phyloP scores from a whole-genome alignment of 1,140 invertebrate species.

The Bilobella aurantiaca region DNA sequence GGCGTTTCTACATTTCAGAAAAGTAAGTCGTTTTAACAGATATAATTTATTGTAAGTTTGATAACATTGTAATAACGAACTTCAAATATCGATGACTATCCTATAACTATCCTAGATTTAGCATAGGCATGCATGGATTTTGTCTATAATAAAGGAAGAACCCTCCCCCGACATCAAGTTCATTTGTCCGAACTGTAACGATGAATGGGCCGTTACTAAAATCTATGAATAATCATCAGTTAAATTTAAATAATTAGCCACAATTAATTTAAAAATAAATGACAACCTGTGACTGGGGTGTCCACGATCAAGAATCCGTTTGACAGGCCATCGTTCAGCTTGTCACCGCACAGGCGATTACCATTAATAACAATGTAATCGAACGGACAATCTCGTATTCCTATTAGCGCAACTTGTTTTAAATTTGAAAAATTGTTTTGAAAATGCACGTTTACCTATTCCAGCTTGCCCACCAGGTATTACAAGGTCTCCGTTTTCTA shows the following conservation, averaged over 20 bases:
- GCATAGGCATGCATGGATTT: conserved; percentile 43
- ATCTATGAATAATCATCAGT: conserved; percentile 38
- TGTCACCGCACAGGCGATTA: conserved; percentile 56
- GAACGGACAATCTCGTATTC: conserved; percentile 58
- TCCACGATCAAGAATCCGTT: conserved; percentile 49
- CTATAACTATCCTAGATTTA: too few species aligned
- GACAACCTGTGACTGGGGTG: conserved; percentile 53
- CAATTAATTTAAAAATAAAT: background rate
- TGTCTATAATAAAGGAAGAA: conserved; percentile 48
- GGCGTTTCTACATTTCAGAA: too few species aligned
- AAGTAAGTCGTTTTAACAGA: too few species aligned
- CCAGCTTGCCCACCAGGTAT: conserved; percentile 56
- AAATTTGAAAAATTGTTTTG: background rate
- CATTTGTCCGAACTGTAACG: conserved; percentile 45
- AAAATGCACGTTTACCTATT: conserved; percentile 37
- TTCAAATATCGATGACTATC: too few species aligned
- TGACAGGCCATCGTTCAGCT: conserved; percentile 58
- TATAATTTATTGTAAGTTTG: too few species aligned
- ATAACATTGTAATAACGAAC: too few species aligned
- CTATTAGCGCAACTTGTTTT: conserved; percentile 36
- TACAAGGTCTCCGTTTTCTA: conserved; percentile 47
- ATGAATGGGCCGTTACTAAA: conserved; percentile 47
- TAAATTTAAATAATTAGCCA: too few species aligned
- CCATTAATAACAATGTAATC: conserved; percentile 59
- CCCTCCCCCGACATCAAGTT: conserved; percentile 44